These are phyloP conservation scores for Aphidius colemani DNA, from an alignment of 2,888 invertebrate genomes.

Conservation along the genomic window DNA sequence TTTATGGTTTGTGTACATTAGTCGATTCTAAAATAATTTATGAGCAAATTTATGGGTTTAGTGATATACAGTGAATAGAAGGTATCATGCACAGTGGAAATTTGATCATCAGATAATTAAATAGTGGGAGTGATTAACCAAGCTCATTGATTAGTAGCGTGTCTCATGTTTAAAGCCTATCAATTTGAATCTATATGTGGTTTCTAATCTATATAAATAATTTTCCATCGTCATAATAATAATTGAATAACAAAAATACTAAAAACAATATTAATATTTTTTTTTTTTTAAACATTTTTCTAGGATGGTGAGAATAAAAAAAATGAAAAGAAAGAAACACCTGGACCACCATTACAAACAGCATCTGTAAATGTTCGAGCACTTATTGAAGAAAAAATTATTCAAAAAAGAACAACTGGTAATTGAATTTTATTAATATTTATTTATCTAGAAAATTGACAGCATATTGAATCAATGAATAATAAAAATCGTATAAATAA, in stretches of 20 bases:
- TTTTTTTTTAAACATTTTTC: slow-evolving; percentile 32
- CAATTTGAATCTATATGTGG: slow-evolving; percentile 34
- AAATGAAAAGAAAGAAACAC: slow-evolving; percentile 80
- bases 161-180: slow-evolving; percentile 30
- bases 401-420: slow-evolving; percentile 77
- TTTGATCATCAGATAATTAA: slow-evolving; percentile 55
- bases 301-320: slow-evolving; percentile 86
- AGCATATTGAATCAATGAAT: background rate
- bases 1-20: no score
- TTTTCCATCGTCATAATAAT: slow-evolving; percentile 6
- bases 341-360: slow-evolving; percentile 86
- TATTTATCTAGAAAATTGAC: slow-evolving; percentile 12
- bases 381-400: slow-evolving; percentile 90
- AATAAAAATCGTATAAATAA: background rate
- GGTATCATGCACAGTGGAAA: slow-evolving; percentile 37
- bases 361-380: slow-evolving; percentile 89
- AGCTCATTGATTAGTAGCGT: slow-evolving; percentile 50
- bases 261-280: slow-evolving; percentile 11
- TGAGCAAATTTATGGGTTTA: no score
- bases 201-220: slow-evolving; percentile 34
- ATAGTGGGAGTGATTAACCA: slow-evolving; percentile 53
- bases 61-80: slow-evolving; percentile 3
- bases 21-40: no score
- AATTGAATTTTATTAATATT: slow-evolving; percentile 22
- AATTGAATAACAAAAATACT: no score